Base-by-base conservation (phyloP, 2,888 invertebrate genomes). In the Agonopterix arenella region DNA sequence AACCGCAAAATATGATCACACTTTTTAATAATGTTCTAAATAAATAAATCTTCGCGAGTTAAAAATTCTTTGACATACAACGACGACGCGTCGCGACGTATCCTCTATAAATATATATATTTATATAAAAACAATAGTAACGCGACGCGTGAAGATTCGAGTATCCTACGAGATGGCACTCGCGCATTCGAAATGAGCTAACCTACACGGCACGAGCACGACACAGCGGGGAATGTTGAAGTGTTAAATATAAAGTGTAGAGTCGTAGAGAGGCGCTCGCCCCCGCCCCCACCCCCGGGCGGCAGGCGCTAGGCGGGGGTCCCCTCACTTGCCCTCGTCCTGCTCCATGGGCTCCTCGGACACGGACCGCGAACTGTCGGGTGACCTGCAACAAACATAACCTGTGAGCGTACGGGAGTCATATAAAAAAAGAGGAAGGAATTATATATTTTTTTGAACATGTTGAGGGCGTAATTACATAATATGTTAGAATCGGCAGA, bases 281-380 rank as follows among this genome's bases (percentile, higher is more conserved):
- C 28, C 28, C 28, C 28, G 28, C 28, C 28, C 40, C 38, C 38
- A 0, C 44, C 11, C 36, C 28, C 41, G 47, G 42, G 28, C 44
- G 16, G 38, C 44, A 44, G 51, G 38, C 11, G 42, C n/a, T 11
- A 7, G 10, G 42, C 11, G 43, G 45, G 42, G 46, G 47, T 11
- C 18, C 45, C 38, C 52, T 93, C 93, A 94, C 90, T 94, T 94
- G 71, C 90, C 91, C 78, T 95, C 95, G 84, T 95, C 95, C 84
- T 95, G 94, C 78, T 95, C 95, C 95, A 95, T 95, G 48, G 95
- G 95, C 84, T 95, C 95, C 70, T 93, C 94, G 53, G 93, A 92
- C 73, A 90, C 92, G 75, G 93, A 92, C 64, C 93, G 91, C 68
- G 93, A 92, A 76, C 93, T 91, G 64, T 92, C 92, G 72, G 90